A percentile compares a stretch with the other conserved stretches of the same genome.
Conservation (phyloP, 2,888 invertebrate species). For the Chelonus formosanus region DNA sequence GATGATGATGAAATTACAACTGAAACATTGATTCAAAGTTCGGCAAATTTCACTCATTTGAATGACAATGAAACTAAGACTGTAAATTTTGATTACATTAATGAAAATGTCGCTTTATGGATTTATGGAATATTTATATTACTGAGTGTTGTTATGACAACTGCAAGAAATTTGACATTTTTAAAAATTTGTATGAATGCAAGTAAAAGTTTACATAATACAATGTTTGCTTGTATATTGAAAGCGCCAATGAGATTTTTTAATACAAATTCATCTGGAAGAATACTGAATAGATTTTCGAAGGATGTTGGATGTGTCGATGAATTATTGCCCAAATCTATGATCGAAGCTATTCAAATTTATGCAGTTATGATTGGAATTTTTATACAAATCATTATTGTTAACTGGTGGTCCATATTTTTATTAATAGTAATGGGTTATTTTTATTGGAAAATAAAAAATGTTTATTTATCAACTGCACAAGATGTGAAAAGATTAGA, state of each 20-base stretch:
- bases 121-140: constrained; percentile 72
- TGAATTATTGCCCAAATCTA: constrained; percentile 74
- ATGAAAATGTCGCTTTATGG: constrained; percentile 52
- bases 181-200: constrained; percentile 79
- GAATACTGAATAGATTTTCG: constrained; percentile 84
- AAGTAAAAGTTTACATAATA: constrained; percentile 78
- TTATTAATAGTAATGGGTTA: constrained; percentile 72
- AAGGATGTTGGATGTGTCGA: constrained; percentile 85
- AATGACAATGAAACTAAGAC: background rate
- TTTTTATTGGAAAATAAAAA: constrained; percentile 73
- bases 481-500: constrained; percentile 76
- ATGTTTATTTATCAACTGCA: constrained; percentile 76
- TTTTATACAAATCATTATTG: constrained; percentile 75
- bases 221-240: constrained; percentile 80
- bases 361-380: constrained; percentile 78
- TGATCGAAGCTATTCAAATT: constrained; percentile 73
- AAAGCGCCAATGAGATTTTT: constrained; percentile 84
- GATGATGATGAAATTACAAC: too few species aligned
- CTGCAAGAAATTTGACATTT: constrained; percentile 75
- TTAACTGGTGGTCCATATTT: constrained; percentile 75
- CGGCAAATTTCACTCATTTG: background rate
- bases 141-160: constrained; percentile 71
- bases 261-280: constrained; percentile 83
- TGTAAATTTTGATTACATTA: constrained; percentile 26
- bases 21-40: background rate